Percentiles rank a stretch among this genome's conserved stretches.
Conservation (phyloP, 2,888 invertebrate species). For the Abrostola triplasia region DNA sequence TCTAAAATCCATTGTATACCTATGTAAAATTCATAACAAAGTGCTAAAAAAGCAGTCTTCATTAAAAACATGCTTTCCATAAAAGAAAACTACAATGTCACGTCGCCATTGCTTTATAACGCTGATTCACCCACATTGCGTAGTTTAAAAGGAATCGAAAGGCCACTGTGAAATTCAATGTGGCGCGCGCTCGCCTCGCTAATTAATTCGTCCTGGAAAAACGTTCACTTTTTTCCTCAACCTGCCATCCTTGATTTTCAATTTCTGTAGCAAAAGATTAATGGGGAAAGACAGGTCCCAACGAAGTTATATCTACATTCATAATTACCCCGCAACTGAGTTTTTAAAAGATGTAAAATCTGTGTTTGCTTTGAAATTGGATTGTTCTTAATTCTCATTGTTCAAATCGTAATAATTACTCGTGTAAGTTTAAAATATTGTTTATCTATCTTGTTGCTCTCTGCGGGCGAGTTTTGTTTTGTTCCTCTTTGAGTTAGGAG, state of each 20-base stretch:
- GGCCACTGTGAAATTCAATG: conserved; percentile 66
- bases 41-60: not conserved
- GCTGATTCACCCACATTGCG: conserved; percentile 45
- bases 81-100: conserved; percentile 39
- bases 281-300: conserved; percentile 69
- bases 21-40: not conserved
- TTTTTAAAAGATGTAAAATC: conserved; percentile 51
- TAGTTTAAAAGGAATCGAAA: conserved; percentile 55
- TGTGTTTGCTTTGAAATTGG: conserved; percentile 57
- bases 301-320: conserved; percentile 67
- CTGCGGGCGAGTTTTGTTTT: conserved; percentile 60
- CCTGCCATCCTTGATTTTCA: conserved; percentile 77
- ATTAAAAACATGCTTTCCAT: conserved; percentile 8
- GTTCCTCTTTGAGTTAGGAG: conserved; percentile 62
- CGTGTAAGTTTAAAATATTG: conserved; percentile 28
- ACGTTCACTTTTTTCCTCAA: conserved; percentile 67
- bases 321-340: conserved; percentile 64
- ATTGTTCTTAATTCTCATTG: conserved; percentile 42
- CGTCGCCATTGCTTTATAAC: conserved; percentile 33
- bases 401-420: not conserved
- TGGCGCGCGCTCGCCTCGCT: conserved; percentile 60
- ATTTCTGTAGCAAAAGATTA: conserved; percentile 77
- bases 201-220: conserved; percentile 77
- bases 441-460: conserved; percentile 51
- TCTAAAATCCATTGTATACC: not conserved